Evolutionary conservation across 2,888 invertebrate species (phyloP).

Genomic region (Apodemia zela): DNA sequence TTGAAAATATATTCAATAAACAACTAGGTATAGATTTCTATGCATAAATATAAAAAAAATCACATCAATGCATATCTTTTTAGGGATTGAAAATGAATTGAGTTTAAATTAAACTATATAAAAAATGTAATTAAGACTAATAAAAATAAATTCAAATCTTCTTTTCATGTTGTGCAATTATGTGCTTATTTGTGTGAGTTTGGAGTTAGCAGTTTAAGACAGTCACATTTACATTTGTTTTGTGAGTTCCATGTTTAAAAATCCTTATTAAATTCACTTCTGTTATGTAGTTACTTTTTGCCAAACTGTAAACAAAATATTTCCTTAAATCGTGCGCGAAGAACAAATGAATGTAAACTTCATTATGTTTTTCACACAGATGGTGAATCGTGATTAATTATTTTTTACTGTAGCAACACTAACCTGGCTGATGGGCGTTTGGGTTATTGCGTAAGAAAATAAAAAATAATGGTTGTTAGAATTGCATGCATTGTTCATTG

Average conservation of each 20-base stretch:
- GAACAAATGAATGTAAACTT: background rate
- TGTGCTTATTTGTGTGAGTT: too few species aligned
- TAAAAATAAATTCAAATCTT: too few species aligned
- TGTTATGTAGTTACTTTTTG: background rate
- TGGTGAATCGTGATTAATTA: slow-evolving; percentile 9
- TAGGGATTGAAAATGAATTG: too few species aligned
- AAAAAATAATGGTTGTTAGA: slow-evolving; percentile 9
- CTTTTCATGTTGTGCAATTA: too few species aligned
- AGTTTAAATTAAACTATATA: too few species aligned
- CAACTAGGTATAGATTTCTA: too few species aligned
- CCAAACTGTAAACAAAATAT: slow-evolving; percentile 3
- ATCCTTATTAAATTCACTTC: background rate
- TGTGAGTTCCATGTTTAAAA: background rate
- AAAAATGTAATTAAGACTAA: too few species aligned
- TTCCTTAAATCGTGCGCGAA: slow-evolving; percentile 12
- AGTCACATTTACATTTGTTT: background rate
- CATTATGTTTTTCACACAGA: slow-evolving; percentile 9
- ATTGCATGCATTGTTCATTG: slow-evolving; percentile 15
- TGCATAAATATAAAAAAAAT: too few species aligned
- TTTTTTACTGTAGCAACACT: slow-evolving; percentile 15
- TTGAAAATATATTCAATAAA: too few species aligned
- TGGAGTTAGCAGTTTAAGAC: too few species aligned
- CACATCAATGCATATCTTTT: too few species aligned
- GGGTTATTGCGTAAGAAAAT: slow-evolving; percentile 15
- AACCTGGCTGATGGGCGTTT: slow-evolving; percentile 12